Percentiles rank a stretch among this genome's conserved stretches.
Evolutionary conservation across 1,140 invertebrate genomes (phyloP).

Genomic region (Notospermus geniculatus): DNA sequence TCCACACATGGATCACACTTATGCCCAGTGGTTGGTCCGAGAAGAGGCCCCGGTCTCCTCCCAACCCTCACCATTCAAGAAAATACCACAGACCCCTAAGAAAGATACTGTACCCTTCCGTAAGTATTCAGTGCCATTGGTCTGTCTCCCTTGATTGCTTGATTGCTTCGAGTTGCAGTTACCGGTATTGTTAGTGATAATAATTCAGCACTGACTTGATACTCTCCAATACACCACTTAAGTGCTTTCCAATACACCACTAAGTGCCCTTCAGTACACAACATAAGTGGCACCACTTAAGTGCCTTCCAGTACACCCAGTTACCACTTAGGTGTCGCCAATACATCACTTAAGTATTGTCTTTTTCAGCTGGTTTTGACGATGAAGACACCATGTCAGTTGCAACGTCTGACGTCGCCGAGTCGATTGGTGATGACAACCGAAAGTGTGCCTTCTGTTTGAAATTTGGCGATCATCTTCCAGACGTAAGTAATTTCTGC

Average conservation of each 20-base stretch:
- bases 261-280: too few relatives aligned
- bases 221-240: too few relatives aligned
- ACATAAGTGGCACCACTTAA: too few relatives aligned
- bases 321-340: too few relatives aligned
- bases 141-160: too few relatives aligned
- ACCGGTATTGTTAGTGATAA: too few relatives aligned
- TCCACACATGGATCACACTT: conserved; percentile 50
- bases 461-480: neutral
- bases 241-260: too few relatives aligned
- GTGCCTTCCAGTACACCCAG: too few relatives aligned
- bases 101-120: neutral
- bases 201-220: too few relatives aligned
- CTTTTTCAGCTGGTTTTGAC: conserved; percentile 4
- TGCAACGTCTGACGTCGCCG: neutral
- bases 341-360: neutral
- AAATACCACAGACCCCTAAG: conserved; percentile 16
- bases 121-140: too few relatives aligned
- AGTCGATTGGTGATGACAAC: conserved; percentile 8
- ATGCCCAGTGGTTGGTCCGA: conserved; percentile 52
- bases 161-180: too few relatives aligned
- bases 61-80: conserved; percentile 48
- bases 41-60: conserved; percentile 27
- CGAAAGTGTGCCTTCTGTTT: conserved; percentile 8
- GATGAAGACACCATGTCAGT: conserved; percentile 1
- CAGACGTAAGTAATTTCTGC: conserved; percentile 8